phyloP scores from a whole-genome alignment of 2,797 vertebrate genomes.

The Borostomias antarcticus region DNA sequence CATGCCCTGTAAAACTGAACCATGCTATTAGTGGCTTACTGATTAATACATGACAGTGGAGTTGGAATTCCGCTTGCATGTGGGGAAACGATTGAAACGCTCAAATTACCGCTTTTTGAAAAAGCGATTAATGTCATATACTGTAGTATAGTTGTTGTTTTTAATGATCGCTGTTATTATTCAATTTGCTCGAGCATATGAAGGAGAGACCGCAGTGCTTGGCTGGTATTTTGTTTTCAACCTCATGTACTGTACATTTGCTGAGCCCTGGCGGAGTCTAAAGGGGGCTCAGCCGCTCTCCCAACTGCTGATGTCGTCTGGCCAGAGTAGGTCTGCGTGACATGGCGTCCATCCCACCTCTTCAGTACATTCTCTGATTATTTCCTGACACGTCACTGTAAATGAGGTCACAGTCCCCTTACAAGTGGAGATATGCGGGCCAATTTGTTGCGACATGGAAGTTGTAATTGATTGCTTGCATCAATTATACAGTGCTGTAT shows the following conservation, averaged over 20 bases:
- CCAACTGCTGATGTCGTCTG: constrained; percentile 56
- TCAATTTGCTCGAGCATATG: constrained; percentile 43
- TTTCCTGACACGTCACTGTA: constrained; percentile 74
- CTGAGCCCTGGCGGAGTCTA: constrained; percentile 23
- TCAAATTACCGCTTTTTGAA: constrained; percentile 66
- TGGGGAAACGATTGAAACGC: constrained; percentile 64
- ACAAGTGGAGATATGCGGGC: constrained; percentile 76
- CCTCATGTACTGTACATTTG: constrained; percentile 23
- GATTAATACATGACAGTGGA: constrained; percentile 63
- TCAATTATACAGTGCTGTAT: constrained; percentile 71
- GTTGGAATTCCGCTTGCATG: constrained; percentile 59
- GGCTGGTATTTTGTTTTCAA: constrained; percentile 40
- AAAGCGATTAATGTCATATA: constrained; percentile 64
- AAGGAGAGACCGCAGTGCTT: constrained; percentile 27
- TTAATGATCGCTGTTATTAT: constrained; percentile 65
- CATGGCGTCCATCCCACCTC: constrained; percentile 59
- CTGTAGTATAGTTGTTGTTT: constrained; percentile 66
- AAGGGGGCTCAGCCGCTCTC: constrained; percentile 45
- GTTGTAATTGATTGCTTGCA: constrained; percentile 82
- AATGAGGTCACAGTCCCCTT: constrained; percentile 77
- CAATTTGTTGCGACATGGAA: constrained; percentile 80
- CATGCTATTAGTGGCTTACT: constrained; percentile 70
- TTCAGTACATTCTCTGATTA: constrained; percentile 76
- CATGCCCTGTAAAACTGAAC: constrained; percentile 62
- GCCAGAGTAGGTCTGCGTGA: constrained; percentile 44